Conservation (phyloP, 2,797 vertebrate species). For the Petrocephalus sullivani region DNA sequence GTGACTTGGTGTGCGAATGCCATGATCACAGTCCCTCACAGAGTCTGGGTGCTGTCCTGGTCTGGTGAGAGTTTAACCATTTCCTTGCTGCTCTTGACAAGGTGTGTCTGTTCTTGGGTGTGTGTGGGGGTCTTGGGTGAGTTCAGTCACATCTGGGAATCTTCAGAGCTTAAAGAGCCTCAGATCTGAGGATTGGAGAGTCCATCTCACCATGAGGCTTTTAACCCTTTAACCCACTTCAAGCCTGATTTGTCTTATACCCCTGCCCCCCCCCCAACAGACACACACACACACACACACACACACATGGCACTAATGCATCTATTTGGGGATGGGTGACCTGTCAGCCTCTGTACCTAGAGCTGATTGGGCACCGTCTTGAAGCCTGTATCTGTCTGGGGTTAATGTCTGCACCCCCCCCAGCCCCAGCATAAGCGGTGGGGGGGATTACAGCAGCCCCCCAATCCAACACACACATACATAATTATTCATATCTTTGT, state of each 20-base stretch:
- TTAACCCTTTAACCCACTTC: slow-evolving; percentile 1
- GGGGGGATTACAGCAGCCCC: not conserved
- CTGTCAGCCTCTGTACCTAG: slow-evolving; percentile 53
- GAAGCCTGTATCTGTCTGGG: slow-evolving; percentile 53
- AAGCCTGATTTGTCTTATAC: not conserved
- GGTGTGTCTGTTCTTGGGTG: not conserved
- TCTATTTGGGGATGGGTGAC: slow-evolving; percentile 10
- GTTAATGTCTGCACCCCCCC: slow-evolving; percentile 45
- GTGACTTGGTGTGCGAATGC: not conserved
- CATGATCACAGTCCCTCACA: not conserved
- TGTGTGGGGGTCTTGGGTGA: slow-evolving; percentile 3
- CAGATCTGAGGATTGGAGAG: slow-evolving; percentile 55
- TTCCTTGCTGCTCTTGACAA: not conserved
- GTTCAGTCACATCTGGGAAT: slow-evolving; percentile 66
- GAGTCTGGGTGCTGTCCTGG: not conserved
- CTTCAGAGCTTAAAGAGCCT: slow-evolving; percentile 60
- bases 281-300: not conserved
- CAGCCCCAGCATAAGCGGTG: not conserved
- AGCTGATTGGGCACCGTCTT: slow-evolving; percentile 63
- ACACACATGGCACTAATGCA: not conserved
- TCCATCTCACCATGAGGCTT: not conserved
- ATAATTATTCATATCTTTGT: not conserved
- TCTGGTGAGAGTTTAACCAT: not conserved
- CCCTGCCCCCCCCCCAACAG: slow-evolving; percentile 14
- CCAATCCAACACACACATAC: not conserved